phyloP scores from a whole-genome alignment of 2,797 vertebrate genomes.

The Melanotaenia parkinsoni region DNA sequence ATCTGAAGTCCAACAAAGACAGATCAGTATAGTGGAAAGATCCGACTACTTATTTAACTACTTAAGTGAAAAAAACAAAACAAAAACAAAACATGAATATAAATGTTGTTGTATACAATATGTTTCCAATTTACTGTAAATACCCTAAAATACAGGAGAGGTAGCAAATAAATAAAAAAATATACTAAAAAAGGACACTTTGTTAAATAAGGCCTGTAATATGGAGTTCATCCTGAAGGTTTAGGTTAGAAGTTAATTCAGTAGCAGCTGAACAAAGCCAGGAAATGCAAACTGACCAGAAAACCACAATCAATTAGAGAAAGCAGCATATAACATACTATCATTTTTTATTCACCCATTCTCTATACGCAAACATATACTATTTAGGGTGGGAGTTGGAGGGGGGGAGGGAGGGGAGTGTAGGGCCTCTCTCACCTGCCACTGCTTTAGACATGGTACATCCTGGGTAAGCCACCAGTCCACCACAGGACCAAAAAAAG shows the following conservation, averaged over 20 bases:
- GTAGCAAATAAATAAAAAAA: background rate
- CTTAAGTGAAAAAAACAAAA: background rate
- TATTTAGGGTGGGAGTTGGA: too few species aligned
- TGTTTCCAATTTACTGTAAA: background rate
- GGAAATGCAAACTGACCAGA: background rate
- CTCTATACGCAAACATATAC: too few species aligned
- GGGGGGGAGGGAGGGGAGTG: too few species aligned
- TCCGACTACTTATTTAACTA: background rate
- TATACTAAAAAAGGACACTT: conserved; percentile 11
- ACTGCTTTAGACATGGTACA: too few species aligned
- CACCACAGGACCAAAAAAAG: too few species aligned
- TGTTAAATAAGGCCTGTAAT: conserved; percentile 29
- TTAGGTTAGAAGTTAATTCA: background rate
- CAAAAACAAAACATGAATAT: background rate
- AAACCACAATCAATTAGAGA: background rate
- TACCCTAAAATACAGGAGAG: background rate
- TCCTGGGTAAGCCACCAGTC: too few species aligned
- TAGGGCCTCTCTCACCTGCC: too few species aligned
- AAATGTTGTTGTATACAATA: background rate
- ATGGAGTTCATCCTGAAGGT: conserved; percentile 6
- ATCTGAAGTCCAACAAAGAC: too few species aligned
- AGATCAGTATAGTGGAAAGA: too few species aligned
- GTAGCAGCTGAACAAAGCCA: background rate
- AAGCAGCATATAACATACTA: background rate
- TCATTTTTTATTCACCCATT: background rate